Conservation (phyloP, 2,113 vertebrate genomes). For the Panurus biarmicus region DNA sequence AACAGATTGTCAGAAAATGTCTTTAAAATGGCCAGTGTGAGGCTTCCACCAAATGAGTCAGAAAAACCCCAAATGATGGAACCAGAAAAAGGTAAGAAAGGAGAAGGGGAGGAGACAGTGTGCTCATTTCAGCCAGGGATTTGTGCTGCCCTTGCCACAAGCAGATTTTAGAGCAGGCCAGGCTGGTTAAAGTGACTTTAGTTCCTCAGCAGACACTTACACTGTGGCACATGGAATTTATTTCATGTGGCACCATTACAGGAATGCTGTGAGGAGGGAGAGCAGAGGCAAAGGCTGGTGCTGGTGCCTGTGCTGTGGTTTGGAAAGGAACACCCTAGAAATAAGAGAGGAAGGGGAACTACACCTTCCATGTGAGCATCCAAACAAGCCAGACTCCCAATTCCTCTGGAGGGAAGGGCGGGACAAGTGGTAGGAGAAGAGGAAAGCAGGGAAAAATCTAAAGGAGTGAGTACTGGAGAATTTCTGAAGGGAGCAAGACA, state of each 20-base stretch:
- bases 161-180: not conserved
- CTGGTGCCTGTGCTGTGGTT: not conserved
- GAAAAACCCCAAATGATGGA: fast-evolving
- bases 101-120: fast-evolving
- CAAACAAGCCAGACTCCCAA: not conserved
- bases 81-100: not conserved
- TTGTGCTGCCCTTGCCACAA: not conserved
- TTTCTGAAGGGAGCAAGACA: not conserved
- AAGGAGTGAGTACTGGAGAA: not conserved
- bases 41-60: not conserved
- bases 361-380: not conserved
- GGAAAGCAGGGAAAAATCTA: not conserved
- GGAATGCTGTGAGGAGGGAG: not conserved
- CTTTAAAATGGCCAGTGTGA: not conserved
- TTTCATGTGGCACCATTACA: not conserved
- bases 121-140: not conserved
- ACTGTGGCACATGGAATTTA: fast-evolving
- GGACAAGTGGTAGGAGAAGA: not conserved
- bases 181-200: not conserved
- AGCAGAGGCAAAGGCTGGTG: not conserved
- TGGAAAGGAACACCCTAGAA: not conserved
- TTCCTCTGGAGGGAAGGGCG: not conserved
- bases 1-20: not conserved
- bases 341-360: not conserved
- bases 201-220: not conserved